Base-by-base conservation (phyloP, 2,113 vertebrate species). In the Orthonyx spaldingii region DNA sequence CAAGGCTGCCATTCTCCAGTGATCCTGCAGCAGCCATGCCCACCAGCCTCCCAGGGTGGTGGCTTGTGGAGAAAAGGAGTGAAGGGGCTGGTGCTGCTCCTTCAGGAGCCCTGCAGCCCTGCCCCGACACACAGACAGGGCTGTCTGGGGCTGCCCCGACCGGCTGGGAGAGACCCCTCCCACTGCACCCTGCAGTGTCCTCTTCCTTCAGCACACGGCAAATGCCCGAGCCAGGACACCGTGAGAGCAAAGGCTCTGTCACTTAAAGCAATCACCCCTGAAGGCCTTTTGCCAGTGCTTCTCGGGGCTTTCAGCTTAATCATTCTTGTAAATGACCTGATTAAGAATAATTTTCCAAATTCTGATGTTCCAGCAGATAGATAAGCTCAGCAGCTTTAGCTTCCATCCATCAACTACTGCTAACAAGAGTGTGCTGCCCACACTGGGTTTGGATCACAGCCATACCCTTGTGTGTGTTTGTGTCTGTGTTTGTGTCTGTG, bases 381-480 rank as follows among this genome's bases (percentile, higher is more conserved):
- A 76, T 44, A 18, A 84, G 64, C 69, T 70, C 37, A 37, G 72
- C 72, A 87, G 78, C 69, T 84, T 91, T 66, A 56, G 81, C 18
- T 11, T 41, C 57, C 61, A 28, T 56, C 79, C 46, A 7, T 19
- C 50, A 81, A 7, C 15, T 52, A 7, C 46, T 21, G 33, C 50
- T 24, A 24, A 4, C 0, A 2, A 7, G 42, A 22, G 30, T 28
- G 22, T 42, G 5, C 42, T 56, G 32, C 1, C 24, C 52, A 1
- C 35, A 0, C 33, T 16, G 50, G 4, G 5, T 46, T 50, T n/a
- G 30, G 12, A 15, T 23, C 30, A 13, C 0, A 0, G 60, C 26
- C 33, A 22, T 3, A 9, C 3, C 22, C 0, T 0, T 33, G 32
- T 12, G 4, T 21, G 4, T 30, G 28, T n/a, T 7, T 33, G 24